These are phyloP conservation scores for Osmoderma eremita DNA, from an alignment of 2,888 invertebrate species.

Conservation along the genomic window DNA sequence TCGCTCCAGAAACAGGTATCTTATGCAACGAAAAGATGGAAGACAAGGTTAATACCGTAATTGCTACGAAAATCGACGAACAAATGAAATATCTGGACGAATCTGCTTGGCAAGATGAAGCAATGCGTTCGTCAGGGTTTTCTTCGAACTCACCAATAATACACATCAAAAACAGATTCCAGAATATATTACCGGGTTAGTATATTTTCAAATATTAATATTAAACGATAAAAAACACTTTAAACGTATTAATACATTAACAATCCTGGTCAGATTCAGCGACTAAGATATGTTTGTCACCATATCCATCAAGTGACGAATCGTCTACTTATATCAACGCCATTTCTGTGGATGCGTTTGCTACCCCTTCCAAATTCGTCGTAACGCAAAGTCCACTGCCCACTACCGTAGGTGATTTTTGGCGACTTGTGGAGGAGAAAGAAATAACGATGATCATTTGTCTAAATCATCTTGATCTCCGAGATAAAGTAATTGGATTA, in stretches of 20 bases:
- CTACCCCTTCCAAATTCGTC: slow-evolving; percentile 59
- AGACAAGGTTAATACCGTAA: slow-evolving; percentile 52
- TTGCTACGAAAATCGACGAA: slow-evolving; percentile 53
- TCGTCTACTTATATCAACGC: slow-evolving; percentile 65
- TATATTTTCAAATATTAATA: background rate
- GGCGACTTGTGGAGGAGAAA: slow-evolving; percentile 63
- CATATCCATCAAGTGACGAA: slow-evolving; percentile 58
- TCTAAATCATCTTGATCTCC: slow-evolving; percentile 58
- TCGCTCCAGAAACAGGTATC: slow-evolving; percentile 58
- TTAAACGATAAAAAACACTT: background rate
- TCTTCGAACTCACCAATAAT: slow-evolving; percentile 42
- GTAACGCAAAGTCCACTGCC: slow-evolving; percentile 64
- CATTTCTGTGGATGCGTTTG: slow-evolving; percentile 61
- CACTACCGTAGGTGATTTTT: slow-evolving; percentile 63
- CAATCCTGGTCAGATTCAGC: slow-evolving; percentile 54
- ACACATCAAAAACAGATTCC: slow-evolving; percentile 60
- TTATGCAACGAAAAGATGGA: slow-evolving; percentile 53
- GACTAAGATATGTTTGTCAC: slow-evolving; percentile 59
- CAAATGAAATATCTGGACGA: slow-evolving; percentile 60
- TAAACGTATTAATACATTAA: background rate
- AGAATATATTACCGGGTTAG: slow-evolving; percentile 59
- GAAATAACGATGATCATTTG: slow-evolving; percentile 60
- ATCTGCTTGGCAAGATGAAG: slow-evolving; percentile 62
- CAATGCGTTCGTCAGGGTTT: slow-evolving; percentile 54
- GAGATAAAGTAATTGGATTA: slow-evolving; percentile 56